phyloP scores from a whole-genome alignment of 1,140 invertebrate genomes.

The Belonocnema kinseyi region DNA sequence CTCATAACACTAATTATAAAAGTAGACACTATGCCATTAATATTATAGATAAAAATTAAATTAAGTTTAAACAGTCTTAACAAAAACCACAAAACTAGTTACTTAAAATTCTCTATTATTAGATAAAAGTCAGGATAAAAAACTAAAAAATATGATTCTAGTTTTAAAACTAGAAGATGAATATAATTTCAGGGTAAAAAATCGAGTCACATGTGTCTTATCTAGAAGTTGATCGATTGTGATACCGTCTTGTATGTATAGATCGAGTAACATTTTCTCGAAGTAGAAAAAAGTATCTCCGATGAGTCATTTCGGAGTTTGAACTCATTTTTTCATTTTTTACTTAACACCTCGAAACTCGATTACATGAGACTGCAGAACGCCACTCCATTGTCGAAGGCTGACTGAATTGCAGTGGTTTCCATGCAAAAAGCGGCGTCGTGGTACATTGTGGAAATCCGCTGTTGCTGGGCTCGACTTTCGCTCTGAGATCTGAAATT shows the following conservation, averaged over 20 bases:
- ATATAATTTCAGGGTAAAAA: constrained; percentile 11
- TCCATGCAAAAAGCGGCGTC: constrained; percentile 73
- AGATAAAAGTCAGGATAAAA: too few species aligned
- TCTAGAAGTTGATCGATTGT: not conserved
- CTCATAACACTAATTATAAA: too few species aligned
- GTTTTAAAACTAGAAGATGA: not conserved
- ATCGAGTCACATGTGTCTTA: constrained; percentile 7
- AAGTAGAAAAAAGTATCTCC: constrained; percentile 21
- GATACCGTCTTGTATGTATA: not conserved
- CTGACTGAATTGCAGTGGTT: constrained; percentile 69
- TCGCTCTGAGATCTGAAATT: constrained; percentile 71
- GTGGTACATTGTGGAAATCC: constrained; percentile 68
- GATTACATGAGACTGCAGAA: constrained; percentile 72
- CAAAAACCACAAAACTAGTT: too few species aligned
- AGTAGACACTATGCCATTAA: too few species aligned
- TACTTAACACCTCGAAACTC: constrained; percentile 35
- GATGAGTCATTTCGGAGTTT: not conserved
- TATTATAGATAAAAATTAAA: too few species aligned
- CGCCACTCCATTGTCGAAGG: constrained; percentile 69
- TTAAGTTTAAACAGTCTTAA: too few species aligned
- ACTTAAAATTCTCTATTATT: too few species aligned
- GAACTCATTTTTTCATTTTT: not conserved
- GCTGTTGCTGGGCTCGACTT: constrained; percentile 69
- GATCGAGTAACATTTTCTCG: constrained; percentile 17
- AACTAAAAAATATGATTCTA: not conserved